phyloP scores from a whole-genome alignment of 2,888 invertebrate genomes.

The Dendrolimus houi region DNA sequence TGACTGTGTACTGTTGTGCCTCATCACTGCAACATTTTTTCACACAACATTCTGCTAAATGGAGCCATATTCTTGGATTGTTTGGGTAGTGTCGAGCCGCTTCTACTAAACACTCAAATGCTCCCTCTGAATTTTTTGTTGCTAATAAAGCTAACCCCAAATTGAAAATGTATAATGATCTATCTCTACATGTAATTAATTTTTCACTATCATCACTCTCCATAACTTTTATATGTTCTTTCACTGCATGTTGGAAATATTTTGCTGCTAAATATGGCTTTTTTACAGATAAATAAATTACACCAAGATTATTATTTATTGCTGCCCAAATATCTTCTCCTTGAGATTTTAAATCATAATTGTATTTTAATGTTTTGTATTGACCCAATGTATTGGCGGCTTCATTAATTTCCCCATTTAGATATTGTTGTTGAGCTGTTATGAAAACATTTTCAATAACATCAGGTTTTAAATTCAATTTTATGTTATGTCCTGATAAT shows the following conservation, averaged over 20 bases:
- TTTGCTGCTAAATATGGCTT: conserved; percentile 88
- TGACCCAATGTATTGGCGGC: conserved; percentile 52
- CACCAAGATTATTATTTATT: conserved; percentile 88
- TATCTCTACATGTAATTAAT: conserved; percentile 56
- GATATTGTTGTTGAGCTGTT: conserved; percentile 59
- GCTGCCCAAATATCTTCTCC: conserved; percentile 72
- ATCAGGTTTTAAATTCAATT: conserved; percentile 47
- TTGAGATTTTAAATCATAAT: conserved; percentile 55
- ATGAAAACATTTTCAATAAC: conserved; percentile 65
- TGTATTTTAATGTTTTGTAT: conserved; percentile 50
- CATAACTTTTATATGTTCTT: conserved; percentile 78
- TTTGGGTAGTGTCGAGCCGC: conserved; percentile 90
- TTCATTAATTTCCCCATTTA: conserved; percentile 60
- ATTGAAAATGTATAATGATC: conserved; percentile 86
- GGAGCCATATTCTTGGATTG: conserved; percentile 93
- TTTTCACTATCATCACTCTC: conserved; percentile 58
- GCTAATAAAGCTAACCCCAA: conserved; percentile 89
- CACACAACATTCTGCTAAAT: conserved; percentile 95
- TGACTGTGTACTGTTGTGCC: conserved; percentile 55
- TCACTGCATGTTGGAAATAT: conserved; percentile 86
- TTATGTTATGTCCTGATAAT: conserved; percentile 43
- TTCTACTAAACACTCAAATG: conserved; percentile 93
- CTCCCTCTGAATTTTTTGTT: conserved; percentile 86
- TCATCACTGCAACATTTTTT: conserved; percentile 79
- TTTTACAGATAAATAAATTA: conserved; percentile 86